These are phyloP conservation scores for Molorchus minor DNA, from an alignment of 2,888 invertebrate species.

Conservation along the genomic window DNA sequence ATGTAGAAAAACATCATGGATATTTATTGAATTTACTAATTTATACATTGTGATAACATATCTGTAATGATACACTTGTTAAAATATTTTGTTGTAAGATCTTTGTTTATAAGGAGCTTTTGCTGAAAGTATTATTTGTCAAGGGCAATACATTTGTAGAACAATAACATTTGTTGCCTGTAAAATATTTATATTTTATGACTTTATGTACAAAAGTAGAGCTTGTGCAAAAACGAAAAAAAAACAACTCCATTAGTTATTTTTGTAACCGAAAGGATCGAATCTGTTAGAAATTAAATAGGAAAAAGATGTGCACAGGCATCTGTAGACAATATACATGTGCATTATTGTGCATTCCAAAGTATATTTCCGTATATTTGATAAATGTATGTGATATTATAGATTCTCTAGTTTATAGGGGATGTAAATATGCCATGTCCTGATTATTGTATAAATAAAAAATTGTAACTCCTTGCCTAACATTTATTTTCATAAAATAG, in stretches of 20 bases:
- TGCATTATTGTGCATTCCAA: slow-evolving; percentile 59
- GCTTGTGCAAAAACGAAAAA: slow-evolving; percentile 42
- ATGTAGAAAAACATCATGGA: too few relatives aligned
- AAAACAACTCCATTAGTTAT: slow-evolving; percentile 40
- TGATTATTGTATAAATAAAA: slow-evolving; percentile 43
- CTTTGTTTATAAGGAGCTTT: slow-evolving; percentile 11
- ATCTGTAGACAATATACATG: slow-evolving; percentile 59
- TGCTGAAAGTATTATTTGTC: slow-evolving; percentile 37
- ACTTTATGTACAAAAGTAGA: slow-evolving; percentile 32
- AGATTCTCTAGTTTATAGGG: slow-evolving; percentile 47
- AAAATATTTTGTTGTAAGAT: slow-evolving; percentile 19
- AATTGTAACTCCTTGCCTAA: too few relatives aligned
- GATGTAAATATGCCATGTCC: slow-evolving; percentile 55
- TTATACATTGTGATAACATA: slow-evolving; percentile 30
- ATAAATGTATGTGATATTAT: slow-evolving; percentile 61
- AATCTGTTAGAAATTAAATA: slow-evolving; percentile 40
- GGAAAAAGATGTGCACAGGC: slow-evolving; percentile 51
- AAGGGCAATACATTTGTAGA: slow-evolving; percentile 51
- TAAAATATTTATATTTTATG: slow-evolving; percentile 31
- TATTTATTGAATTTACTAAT: slow-evolving; percentile 5
- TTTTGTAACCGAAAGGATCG: slow-evolving; percentile 48
- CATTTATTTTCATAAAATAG: too few relatives aligned
- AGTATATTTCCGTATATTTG: slow-evolving; percentile 59
- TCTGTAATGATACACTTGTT: slow-evolving; percentile 23
- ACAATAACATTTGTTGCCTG: slow-evolving; percentile 49